Base-by-base conservation (phyloP, 1,140 invertebrate species). In the Drosophila rufa region DNA sequence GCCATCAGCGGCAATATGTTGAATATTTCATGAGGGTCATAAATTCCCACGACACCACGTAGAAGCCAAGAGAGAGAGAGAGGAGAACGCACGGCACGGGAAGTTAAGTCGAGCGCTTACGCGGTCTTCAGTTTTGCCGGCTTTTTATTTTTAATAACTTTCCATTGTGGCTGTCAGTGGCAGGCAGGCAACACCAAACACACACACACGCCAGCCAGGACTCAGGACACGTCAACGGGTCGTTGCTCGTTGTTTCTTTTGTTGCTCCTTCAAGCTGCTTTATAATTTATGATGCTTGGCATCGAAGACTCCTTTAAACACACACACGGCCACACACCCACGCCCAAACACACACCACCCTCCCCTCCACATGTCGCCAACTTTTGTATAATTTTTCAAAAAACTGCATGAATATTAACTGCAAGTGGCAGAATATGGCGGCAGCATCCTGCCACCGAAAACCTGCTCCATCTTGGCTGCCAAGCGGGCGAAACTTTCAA, bases 351-450 rank as follows among this genome's bases (percentile, higher is more conserved):
- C 38, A n/a, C 42, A 3, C n/a, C 36, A 17, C n/a, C 27, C 43
- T 30, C 57, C 25, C 57, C 38, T 77, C 74, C 84, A 89, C 79
- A 85, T 85, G 85, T 82, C 85, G 79, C 81, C 74, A 90, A 82
- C 42, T 75, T 85, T 68, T 56, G 70, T 79, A 76, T 85, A 81
- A 85, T 90, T 89, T 89, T 82, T 85, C 75, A 89, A 89, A 82
- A 78, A 87, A 89, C 78, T 89, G 85, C 85, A 89, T 85, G 85
- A 89, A 90, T 89, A 89, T 89, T 89, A 89, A 89, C 85, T 89
- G 85, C 84, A 89, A 81, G 84, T 79, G 75, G 61, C 71, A 65
- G 57, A 65, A 47, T 43, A 48, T 61, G 53, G 53, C 53, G 38
- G 27, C 53, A 43, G 45, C 47, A 47, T 65, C 42, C 33, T 25